Percentiles rank a stretch among this genome's conserved stretches.
These are phyloP conservation scores for Crax fasciolata DNA, from an alignment of 2,797 vertebrate genomes.

Conservation along the genomic window DNA sequence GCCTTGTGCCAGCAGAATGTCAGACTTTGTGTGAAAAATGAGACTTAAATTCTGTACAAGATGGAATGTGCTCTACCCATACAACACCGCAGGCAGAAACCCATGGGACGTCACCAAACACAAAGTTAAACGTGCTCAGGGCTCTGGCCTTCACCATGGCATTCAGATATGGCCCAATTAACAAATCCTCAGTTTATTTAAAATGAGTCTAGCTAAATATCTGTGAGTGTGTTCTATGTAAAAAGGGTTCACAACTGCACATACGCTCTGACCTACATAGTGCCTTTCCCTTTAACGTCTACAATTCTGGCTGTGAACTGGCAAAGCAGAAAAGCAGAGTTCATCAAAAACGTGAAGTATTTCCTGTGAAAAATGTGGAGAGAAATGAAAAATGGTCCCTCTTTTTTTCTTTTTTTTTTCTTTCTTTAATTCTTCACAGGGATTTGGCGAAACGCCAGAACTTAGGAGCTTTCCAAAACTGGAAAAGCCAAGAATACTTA, in stretches of 20 bases:
- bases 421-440: slow-evolving; percentile 61
- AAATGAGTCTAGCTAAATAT: background rate
- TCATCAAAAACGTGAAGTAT: slow-evolving; percentile 63
- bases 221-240: fast-evolving
- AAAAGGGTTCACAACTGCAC: background rate
- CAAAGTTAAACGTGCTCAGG: fast-evolving
- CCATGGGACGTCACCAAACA: background rate
- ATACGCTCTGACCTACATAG: background rate
- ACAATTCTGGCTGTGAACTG: background rate
- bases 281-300: slow-evolving; percentile 45
- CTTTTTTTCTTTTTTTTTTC: background rate
- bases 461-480: slow-evolving; percentile 27
- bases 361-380: slow-evolving; percentile 56
- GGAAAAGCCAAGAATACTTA: slow-evolving; percentile 43
- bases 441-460: slow-evolving; percentile 44
- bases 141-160: fast-evolving
- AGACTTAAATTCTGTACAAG: background rate
- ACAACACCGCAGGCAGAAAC: background rate
- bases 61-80: background rate
- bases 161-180: fast-evolving
- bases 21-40: background rate
- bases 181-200: background rate
- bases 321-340: slow-evolving; percentile 53
- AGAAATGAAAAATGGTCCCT: slow-evolving; percentile 45
- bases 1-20: background rate